Conservation (phyloP, 2,888 invertebrate genomes). For the Apodemia duryi region DNA sequence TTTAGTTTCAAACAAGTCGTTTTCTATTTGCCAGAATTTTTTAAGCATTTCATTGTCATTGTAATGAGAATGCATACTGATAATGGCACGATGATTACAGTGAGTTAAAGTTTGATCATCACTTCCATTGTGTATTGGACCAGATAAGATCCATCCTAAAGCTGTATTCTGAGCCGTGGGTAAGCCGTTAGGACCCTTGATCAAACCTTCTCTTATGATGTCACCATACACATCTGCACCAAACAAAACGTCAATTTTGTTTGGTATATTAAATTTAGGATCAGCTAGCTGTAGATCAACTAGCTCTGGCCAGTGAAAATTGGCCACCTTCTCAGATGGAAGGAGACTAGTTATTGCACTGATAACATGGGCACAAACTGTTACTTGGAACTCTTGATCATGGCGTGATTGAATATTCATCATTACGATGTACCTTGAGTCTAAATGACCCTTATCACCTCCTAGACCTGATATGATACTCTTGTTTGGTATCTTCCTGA, state of each 20-base stretch:
- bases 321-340: background rate
- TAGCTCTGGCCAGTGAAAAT: background rate
- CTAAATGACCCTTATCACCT: background rate
- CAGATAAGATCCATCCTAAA: background rate
- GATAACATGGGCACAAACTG: background rate
- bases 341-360: background rate
- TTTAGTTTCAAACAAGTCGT: background rate
- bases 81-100: no score
- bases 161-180: background rate
- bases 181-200: background rate
- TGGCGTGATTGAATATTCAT: background rate
- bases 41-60: background rate
- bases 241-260: background rate
- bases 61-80: background rate
- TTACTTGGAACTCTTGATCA: background rate
- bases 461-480: constrained; percentile 1
- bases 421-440: background rate
- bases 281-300: background rate
- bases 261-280: background rate
- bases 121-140: no score
- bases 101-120: no score
- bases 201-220: background rate
- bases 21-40: constrained; percentile 1
- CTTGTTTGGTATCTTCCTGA: background rate
- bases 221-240: constrained; percentile 3